These are phyloP conservation scores for Nycticorax nycticorax DNA, from an alignment of 2,113 vertebrate species.

Conservation along the genomic window DNA sequence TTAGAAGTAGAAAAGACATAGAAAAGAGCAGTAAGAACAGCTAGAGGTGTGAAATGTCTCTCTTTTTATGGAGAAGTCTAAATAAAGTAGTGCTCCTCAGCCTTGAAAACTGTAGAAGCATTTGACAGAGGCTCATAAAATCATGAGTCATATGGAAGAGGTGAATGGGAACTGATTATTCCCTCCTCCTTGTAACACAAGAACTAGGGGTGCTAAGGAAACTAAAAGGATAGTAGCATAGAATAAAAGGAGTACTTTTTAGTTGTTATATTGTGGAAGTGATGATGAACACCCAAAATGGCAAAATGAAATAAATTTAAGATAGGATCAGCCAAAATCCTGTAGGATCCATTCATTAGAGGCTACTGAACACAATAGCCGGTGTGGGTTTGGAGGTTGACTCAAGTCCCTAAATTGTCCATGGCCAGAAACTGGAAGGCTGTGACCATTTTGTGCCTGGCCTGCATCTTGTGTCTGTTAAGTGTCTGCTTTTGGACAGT, in stretches of 20 bases:
- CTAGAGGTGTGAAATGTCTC: neutral
- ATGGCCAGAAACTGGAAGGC: neutral
- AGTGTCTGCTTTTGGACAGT: neutral
- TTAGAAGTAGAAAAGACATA: neutral
- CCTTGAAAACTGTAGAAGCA: neutral
- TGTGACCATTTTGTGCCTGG: neutral
- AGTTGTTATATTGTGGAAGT: neutral
- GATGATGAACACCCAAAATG: neutral
- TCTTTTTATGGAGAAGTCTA: neutral
- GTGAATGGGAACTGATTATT: neutral
- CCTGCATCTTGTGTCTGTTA: rapidly evolving
- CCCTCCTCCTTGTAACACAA: neutral
- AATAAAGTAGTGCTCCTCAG: neutral
- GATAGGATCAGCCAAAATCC: neutral
- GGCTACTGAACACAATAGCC: neutral
- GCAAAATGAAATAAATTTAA: neutral
- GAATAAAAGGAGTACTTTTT: neutral
- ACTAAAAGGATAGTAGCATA: neutral
- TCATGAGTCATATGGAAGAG: neutral
- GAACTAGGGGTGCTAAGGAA: neutral
- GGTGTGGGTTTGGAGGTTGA: neutral
- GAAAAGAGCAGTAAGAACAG: neutral
- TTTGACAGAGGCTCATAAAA: neutral
- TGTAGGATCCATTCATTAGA: neutral
- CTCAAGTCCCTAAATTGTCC: neutral